Evolutionary conservation across 53 echinoderm and acorn worm species (phyloP), one percentile per base, ranked within the genome.

Genomic region (Antedon mediterranea): DNA sequence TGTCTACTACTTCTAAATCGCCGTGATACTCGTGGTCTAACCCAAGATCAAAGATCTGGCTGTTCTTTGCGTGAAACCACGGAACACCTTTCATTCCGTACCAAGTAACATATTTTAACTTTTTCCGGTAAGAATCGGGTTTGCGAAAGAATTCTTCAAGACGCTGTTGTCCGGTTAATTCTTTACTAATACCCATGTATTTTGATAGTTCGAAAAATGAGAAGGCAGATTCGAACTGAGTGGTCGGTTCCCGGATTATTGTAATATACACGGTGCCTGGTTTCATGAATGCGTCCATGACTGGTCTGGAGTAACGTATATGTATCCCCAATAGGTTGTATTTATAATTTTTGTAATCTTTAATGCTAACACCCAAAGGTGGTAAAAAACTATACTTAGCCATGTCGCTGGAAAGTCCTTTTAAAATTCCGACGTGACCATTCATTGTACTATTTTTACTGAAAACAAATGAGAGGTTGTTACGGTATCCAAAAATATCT

Each of bases 161-260:
- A 28, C 43, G 4, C 76, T 33, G 3, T 0, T 0, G 14, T 3
- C 23, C 9, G 57, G 20, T 18, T 1, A 26, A n/a, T 42, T 76
- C 15, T 31, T 74, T 30, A 72, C 71, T 5, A 72, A 28, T 0
- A 71, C 30, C 43, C 86, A 86, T 0, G 91, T 57, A n/a, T 34
- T 86, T 84, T 0, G 81, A 74, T 32, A 89, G 82, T 41, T 78
- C 78, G 77, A 91, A 93, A 71, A 82, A 82, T 7, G 42, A 77
- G 34, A 91, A 91, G 0, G 88, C 91, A 14, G 91, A 91, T 76
- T 91, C 91, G 33, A 86, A 91, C 8, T 89, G 92, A 23, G 89
- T 57, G 57, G 83, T 70, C 8, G 91, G 88, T 28, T 91, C 89
- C 15, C 91, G 76, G n/a, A 91, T 71, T 28, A 91, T 86, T 28